Conservation (phyloP, 2,113 vertebrate genomes). For the Spermophilus dauricus region DNA sequence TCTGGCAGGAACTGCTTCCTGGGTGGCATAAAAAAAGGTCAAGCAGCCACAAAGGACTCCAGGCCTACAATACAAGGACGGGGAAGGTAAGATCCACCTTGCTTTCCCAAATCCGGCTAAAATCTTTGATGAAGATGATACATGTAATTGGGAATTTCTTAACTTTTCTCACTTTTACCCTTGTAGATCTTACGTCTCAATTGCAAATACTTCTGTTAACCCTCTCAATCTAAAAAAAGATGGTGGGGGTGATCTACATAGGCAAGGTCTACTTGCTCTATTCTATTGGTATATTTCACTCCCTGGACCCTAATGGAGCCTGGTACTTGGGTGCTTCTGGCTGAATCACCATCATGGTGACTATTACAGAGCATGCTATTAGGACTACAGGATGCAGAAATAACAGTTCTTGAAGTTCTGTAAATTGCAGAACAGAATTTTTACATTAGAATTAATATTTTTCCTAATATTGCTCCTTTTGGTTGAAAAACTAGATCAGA, state of each 20-base stretch:
- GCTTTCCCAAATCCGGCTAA: background rate
- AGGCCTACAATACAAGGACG: slow-evolving; percentile 89
- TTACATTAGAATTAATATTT: background rate
- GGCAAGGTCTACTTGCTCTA: background rate
- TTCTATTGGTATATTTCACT: background rate
- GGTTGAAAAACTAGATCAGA: background rate
- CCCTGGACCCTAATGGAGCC: no score
- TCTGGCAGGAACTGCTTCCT: slow-evolving; percentile 97
- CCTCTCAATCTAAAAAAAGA: background rate
- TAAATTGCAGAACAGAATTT: background rate
- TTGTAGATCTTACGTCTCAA: background rate
- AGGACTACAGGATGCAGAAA: background rate
- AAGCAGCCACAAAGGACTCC: slow-evolving; percentile 95
- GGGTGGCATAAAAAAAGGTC: slow-evolving; percentile 91
- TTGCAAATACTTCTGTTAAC: background rate
- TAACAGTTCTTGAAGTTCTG: background rate
- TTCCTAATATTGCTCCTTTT: background rate
- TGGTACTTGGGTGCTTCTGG: background rate
- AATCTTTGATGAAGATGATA: rapidly evolving
- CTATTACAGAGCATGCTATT: background rate
- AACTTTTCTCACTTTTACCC: background rate
- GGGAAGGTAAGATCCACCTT: background rate
- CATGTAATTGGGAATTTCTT: background rate
- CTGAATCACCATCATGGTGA: background rate
- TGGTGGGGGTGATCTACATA: no score